These are phyloP conservation scores for Herpetotheres cachinnans DNA, from an alignment of 2,113 vertebrate species.

Conservation along the genomic window DNA sequence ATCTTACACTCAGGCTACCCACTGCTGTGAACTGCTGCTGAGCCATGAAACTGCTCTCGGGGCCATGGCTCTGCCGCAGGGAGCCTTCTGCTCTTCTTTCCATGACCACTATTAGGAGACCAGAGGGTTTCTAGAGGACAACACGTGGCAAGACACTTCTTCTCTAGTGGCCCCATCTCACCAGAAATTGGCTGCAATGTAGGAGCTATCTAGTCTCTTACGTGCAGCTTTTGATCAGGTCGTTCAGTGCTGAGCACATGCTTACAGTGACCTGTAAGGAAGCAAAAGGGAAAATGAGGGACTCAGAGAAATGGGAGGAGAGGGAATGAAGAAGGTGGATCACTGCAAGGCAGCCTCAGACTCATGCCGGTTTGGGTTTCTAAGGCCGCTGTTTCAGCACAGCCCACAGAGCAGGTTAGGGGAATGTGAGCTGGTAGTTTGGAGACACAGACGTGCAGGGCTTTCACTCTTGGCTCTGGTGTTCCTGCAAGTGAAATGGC, in stretches of 20 bases:
- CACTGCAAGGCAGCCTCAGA: neutral
- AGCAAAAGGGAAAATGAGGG: neutral
- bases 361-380: neutral
- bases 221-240: neutral
- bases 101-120: neutral
- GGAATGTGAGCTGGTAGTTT: neutral
- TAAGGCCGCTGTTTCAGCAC: neutral
- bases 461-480: neutral
- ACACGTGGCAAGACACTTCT: neutral
- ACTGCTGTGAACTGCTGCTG: slow-evolving; percentile 14
- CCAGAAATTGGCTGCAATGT: neutral
- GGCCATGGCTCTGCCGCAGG: neutral
- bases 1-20: neutral
- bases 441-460: neutral
- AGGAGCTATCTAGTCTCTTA: neutral
- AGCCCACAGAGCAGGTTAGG: neutral
- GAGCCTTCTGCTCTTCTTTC: neutral
- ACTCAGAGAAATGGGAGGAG: neutral
- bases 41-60: neutral
- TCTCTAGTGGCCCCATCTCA: neutral
- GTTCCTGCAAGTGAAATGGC: neutral
- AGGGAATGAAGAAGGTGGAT: neutral
- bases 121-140: neutral
- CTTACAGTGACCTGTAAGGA: neutral
- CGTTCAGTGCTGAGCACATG: neutral